Conservation (phyloP, 2,888 invertebrate genomes). For the Drosophila helvetica region DNA sequence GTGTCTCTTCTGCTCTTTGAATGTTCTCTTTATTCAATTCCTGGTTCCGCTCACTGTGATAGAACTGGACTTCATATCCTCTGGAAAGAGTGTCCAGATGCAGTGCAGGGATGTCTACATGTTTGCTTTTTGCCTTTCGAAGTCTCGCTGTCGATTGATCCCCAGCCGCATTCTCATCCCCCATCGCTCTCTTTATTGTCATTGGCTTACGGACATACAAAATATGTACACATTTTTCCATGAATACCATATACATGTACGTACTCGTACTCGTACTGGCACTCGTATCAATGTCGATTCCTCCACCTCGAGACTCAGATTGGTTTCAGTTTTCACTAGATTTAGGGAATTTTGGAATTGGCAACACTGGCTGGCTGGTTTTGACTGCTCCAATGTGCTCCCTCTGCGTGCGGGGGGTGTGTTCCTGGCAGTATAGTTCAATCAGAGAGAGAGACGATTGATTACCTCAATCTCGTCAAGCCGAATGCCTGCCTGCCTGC, state of each 20-base stretch:
- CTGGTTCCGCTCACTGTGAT: no score
- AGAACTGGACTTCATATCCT: no score
- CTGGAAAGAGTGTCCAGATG: background rate
- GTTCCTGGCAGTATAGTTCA: no score
- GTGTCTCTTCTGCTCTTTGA: no score
- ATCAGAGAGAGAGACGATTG: background rate
- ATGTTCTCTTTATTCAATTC: no score
- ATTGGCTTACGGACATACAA: conserved; percentile 43
- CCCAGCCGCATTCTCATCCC: background rate
- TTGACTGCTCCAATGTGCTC: background rate
- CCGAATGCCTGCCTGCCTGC: background rate
- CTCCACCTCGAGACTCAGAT: no score
- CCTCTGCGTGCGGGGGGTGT: no score
- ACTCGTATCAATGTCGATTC: background rate
- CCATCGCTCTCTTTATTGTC: conserved; percentile 34
- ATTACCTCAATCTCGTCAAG: background rate
- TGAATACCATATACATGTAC: background rate
- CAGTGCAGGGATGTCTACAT: background rate
- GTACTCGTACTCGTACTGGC: background rate
- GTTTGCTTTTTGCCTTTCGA: background rate
- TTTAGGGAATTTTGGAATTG: no score
- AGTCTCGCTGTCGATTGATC: no score
- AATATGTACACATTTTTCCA: conserved; percentile 23
- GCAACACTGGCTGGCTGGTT: background rate
- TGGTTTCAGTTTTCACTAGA: no score